Evolutionary conservation across 92 coral and sea anemone genomes (phyloP).

Genomic region (Heliopora coerulea): DNA sequence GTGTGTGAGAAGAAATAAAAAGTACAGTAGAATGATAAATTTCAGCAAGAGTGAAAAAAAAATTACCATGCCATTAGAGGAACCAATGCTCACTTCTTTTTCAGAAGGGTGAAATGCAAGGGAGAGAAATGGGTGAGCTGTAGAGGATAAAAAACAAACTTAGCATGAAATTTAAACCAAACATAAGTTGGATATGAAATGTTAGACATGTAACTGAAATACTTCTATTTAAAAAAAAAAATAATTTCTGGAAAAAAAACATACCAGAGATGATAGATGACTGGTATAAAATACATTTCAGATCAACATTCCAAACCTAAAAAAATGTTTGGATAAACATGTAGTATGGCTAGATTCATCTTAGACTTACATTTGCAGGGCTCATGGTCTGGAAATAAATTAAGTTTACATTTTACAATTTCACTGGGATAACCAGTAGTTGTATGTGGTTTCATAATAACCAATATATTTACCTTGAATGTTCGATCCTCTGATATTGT

Average conservation of each 20-base stretch:
- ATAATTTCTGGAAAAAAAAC: not conserved
- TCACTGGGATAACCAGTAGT: no score
- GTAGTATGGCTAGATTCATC: no score
- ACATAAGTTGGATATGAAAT: no score
- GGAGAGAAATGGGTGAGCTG: constrained; percentile 86
- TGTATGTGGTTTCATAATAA: not conserved
- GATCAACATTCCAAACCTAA: constrained; percentile 91
- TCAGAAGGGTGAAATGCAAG: constrained; percentile 72
- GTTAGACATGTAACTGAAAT: no score
- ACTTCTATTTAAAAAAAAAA: no score
- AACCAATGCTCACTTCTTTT: constrained; percentile 76
- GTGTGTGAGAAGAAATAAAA: no score
- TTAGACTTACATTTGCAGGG: no score
- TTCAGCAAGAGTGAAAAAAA: not conserved
- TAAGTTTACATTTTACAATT: not conserved
- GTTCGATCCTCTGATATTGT: constrained; percentile 89
- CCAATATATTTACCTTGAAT: constrained; percentile 59
- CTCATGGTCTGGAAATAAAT: not conserved
- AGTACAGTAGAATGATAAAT: not conserved
- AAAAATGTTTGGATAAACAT: no score
- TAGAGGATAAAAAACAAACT: no score
- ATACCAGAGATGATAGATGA: constrained; percentile 90
- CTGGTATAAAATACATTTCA: constrained; percentile 68
- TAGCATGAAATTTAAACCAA: no score
- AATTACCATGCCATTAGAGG: constrained; percentile 90